Conservation (phyloP, 2,113 vertebrate species). For the Danionella cerebrum region DNA sequence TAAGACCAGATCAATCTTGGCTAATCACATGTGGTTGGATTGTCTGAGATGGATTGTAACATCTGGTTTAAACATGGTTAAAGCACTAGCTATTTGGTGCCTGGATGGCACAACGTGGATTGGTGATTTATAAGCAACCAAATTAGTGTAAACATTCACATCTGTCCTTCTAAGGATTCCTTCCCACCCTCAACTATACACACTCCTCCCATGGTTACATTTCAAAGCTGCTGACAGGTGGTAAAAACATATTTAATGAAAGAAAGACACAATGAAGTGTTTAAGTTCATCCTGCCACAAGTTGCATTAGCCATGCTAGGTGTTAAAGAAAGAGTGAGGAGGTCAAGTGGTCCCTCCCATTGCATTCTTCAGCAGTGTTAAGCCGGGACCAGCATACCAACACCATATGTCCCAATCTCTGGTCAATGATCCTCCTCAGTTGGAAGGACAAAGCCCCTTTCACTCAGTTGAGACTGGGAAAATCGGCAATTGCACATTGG, state of each 20-base stretch:
- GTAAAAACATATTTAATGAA: neutral
- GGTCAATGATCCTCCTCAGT: conserved; percentile 59
- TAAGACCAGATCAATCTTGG: neutral
- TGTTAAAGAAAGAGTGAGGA: conserved; percentile 52
- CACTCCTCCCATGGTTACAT: conserved; percentile 16
- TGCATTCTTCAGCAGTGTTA: conserved; percentile 50
- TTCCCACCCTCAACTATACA: neutral
- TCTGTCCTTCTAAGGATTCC: neutral
- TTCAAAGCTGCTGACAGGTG: conserved; percentile 3
- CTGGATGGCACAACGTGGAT: neutral
- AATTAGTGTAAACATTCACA: conserved; percentile 11
- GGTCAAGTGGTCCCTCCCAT: conserved; percentile 59
- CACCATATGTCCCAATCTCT: conserved; percentile 64
- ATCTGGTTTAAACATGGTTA: neutral
- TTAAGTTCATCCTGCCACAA: conserved; percentile 64
- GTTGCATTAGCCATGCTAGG: conserved; percentile 43
- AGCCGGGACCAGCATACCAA: conserved; percentile 55
- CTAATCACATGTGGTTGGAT: neutral
- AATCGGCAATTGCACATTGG: conserved; percentile 58
- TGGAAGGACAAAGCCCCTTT: conserved; percentile 62
- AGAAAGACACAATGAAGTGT: conserved; percentile 58
- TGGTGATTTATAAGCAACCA: neutral
- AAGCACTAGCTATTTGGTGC: neutral
- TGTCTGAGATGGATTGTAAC: neutral
- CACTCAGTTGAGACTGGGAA: conserved; percentile 52